These are phyloP conservation scores for Verasper variegatus DNA, from an alignment of 2,113 vertebrate genomes.

Conservation along the genomic window DNA sequence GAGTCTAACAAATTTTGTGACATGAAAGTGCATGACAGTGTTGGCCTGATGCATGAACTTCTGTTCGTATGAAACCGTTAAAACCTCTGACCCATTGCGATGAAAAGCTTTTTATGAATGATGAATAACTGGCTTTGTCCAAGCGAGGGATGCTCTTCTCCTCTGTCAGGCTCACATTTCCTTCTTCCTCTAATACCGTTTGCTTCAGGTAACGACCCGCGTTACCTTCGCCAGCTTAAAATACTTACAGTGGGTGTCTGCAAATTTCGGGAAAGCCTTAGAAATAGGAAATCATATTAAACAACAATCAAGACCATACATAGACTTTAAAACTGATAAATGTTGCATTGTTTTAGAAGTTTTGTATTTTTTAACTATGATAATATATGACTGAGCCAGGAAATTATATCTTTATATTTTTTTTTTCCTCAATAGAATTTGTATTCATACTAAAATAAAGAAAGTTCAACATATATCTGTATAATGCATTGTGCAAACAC, in stretches of 20 bases:
- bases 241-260: background rate
- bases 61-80: background rate
- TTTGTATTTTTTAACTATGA: too few relatives aligned
- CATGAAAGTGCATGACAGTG: conserved; percentile 48
- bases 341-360: background rate
- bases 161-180: background rate
- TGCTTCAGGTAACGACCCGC: background rate
- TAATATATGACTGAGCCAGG: too few relatives aligned
- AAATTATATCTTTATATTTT: too few relatives aligned
- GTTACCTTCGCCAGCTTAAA: background rate
- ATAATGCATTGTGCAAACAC: too few relatives aligned
- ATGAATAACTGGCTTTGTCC: conserved; percentile 14
- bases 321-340: background rate
- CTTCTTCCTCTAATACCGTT: conserved; percentile 1
- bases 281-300: background rate
- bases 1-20: conserved; percentile 17
- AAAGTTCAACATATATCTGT: too few relatives aligned
- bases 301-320: background rate
- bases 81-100: background rate
- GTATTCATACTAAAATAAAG: too few relatives aligned
- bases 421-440: too few relatives aligned
- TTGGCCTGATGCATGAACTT: background rate
- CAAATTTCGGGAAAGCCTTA: background rate
- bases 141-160: background rate
- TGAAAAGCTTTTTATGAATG: background rate